Evolutionary conservation across 2,113 vertebrate species (phyloP), one percentile per base, ranked within the genome.

Genomic region (Hippopotamus amphibius): DNA sequence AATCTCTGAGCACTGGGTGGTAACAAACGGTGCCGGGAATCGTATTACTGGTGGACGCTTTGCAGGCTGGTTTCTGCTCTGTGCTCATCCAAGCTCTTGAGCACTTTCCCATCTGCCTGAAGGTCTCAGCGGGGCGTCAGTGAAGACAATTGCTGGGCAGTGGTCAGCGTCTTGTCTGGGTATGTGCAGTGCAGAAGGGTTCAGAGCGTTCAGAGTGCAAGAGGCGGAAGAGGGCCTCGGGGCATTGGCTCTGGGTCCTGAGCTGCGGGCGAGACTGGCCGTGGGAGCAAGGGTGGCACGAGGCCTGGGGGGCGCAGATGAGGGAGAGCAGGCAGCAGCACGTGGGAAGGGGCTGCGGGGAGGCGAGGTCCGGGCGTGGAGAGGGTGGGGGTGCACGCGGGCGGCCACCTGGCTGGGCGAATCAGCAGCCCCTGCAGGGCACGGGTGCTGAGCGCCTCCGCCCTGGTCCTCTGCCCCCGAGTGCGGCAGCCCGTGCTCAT

Each of bases 71-170:
- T 55, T 55, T 55, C 53, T 55, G 53, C 53, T 17, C 14, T 17
- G 53, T 55, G 5, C 53, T 17, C 53, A 55, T 55, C 53, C 15
- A 6, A 69, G 4, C 66, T 21, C 66, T 37, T 17, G 16, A 14
- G 15, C 37, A 17, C 11, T 69, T 19, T 21, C 17, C 33, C 66
- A 2, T 21, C 2, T 9, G 66, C n/a, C 66, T 19, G 4, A 8
- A 37, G 33, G 7, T 1, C 17, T 37, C 66, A 21, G 66, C 17
- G 17, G 66, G 33, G 53, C n/a, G n/a, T 21, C n/a, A 8, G 17
- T 37, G 17, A 69, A 69, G 16, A 19, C 66, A 10, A 2, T 0
- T 37, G 66, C 4, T 5, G n/a, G 33, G n/a, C 8, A 4, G 4
- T 37, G 17, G 33, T 17, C 66, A 37, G 66, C 66, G 5, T 19